These are phyloP conservation scores for Premnoplex brunnescens DNA, from an alignment of 2,797 vertebrate genomes.

Conservation along the genomic window DNA sequence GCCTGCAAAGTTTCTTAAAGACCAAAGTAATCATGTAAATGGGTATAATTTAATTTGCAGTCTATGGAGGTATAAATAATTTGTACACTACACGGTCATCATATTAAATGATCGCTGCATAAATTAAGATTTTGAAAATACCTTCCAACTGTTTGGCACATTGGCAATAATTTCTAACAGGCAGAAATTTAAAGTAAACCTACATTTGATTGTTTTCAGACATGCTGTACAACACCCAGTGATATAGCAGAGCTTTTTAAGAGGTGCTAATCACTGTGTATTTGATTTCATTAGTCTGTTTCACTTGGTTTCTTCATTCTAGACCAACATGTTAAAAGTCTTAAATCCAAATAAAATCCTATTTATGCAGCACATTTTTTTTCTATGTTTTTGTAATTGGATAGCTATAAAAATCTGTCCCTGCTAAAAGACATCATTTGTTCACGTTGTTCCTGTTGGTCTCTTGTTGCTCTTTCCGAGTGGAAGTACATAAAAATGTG, in stretches of 20 bases:
- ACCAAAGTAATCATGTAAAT: slow-evolving; percentile 40
- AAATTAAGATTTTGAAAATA: slow-evolving; percentile 16
- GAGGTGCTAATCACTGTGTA: slow-evolving; percentile 16
- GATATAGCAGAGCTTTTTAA: neutral
- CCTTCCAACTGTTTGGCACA: neutral
- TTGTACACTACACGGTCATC: neutral
- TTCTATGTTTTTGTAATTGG: slow-evolving; percentile 12
- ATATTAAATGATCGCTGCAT: neutral
- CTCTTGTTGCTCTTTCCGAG: slow-evolving; percentile 39
- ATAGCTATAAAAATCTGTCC: slow-evolving; percentile 51
- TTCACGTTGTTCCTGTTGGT: slow-evolving; percentile 40
- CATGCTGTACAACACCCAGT: neutral
- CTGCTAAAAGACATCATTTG: slow-evolving; percentile 9
- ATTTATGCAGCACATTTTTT: neutral
- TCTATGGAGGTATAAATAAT: slow-evolving; percentile 25
- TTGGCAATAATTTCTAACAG: neutral
- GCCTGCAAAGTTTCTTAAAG: slow-evolving; percentile 45
- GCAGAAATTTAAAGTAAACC: neutral
- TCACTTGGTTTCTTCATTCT: neutral
- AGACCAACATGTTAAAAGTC: slow-evolving; percentile 5
- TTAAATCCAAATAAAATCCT: slow-evolving; percentile 37
- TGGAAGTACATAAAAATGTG: slow-evolving; percentile 11
- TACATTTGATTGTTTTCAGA: neutral
- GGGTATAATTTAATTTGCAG: slow-evolving; percentile 44
- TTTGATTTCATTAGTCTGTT: slow-evolving; percentile 36